phyloP scores from a whole-genome alignment of 1,140 invertebrate genomes.

The Trichonephila clavata region DNA sequence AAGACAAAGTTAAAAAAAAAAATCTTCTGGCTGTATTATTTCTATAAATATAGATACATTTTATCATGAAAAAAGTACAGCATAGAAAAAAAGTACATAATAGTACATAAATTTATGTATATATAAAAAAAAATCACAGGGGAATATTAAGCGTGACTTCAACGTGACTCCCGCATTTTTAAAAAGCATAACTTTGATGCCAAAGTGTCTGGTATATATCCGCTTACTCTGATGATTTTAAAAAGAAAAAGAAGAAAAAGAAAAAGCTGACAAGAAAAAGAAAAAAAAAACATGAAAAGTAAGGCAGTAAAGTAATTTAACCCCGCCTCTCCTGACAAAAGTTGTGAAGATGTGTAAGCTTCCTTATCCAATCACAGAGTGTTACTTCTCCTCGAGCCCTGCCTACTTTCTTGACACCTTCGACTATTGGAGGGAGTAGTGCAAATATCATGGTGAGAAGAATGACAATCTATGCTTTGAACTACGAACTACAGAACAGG shows the following conservation, averaged over 20 bases:
- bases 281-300: neutral
- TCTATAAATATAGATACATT: too few species aligned
- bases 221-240: neutral
- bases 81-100: too few species aligned
- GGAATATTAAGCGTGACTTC: too few species aligned
- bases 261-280: neutral
- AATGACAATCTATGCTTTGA: slow-evolving; percentile 45
- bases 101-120: too few species aligned
- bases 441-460: slow-evolving; percentile 23
- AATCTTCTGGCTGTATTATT: too few species aligned
- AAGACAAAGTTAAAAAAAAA: too few species aligned
- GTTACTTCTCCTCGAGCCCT: neutral
- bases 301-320: slow-evolving; percentile 8
- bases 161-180: too few species aligned
- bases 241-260: neutral
- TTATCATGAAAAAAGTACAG: too few species aligned
- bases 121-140: too few species aligned
- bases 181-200: neutral
- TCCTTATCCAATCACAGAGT: slow-evolving; percentile 45
- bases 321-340: slow-evolving; percentile 36
- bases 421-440: slow-evolving; percentile 40
- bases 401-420: slow-evolving; percentile 65
- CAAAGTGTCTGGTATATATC: slow-evolving; percentile 33
- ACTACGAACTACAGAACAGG: slow-evolving; percentile 23
- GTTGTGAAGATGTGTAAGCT: slow-evolving; percentile 27